Evolutionary conservation across 2,888 invertebrate genomes (phyloP), one percentile per base, ranked within the genome.

Genomic region (Schrankia costaestrigalis): DNA sequence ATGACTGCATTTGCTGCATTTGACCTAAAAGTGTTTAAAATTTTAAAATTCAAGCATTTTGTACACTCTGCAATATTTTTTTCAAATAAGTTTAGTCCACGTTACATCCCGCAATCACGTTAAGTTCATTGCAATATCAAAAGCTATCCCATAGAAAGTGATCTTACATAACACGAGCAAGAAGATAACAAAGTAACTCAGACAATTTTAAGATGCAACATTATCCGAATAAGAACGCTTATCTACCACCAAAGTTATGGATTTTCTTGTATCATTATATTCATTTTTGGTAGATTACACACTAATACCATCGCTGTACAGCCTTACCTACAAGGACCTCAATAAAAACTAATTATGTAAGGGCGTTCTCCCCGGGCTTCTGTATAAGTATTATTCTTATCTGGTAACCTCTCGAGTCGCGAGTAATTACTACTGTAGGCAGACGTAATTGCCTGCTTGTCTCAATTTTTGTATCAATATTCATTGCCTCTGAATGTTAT

Each of bases 381-480:
- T 29, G 28, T 26, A 40, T 43, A 38, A 32, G 31, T 38, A 56
- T 50, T 44, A 50, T 53, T 44, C 35, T 35, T 77, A 78, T 76
- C 73, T 69, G 56, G 39, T 57, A 57, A 57, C 56, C 60, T 48
- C 49, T 35, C 38, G 50, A 54, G 62, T 58, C 56, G 41, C 52
- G 53, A 58, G 68, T 72, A 74, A 78, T 76, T 74, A 71, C 57
- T 59, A 41, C 59, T 63, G 69, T 67, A 73, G 68, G 72, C 63
- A 67, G 55, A 63, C 64, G 71, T 76, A 77, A 78, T 78, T 67
- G 69, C 66, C 69, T 55, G 56, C 50, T 59, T 52, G 48, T 43
- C 46, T 45, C 40, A 51, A 62, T 71, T 70, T 70, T 69, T 62
- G 53, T 43, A 35, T 38, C 51, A 53, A 44, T 56, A 63, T 64